Base-by-base conservation (phyloP, 2,888 invertebrate species). In the Eumerus sabulonum region DNA sequence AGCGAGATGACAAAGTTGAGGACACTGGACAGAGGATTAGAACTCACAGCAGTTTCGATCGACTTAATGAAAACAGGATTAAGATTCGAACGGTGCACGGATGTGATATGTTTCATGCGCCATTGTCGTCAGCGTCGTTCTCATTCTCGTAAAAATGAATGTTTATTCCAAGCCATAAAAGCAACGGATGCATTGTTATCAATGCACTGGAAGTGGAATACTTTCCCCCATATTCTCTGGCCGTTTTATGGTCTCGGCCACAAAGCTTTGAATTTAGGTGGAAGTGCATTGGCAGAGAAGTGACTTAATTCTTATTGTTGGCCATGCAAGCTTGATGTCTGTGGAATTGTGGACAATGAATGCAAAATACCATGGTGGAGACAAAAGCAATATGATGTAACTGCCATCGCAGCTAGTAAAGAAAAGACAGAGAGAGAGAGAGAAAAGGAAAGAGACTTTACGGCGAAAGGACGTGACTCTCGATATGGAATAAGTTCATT, bases 51-150 rank as follows among this genome's bases (percentile, higher is more conserved):
- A 51, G 66, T 64, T 60, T 64, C 54, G 19, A 45, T 59, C 7
- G 7, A 70, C 72, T 72, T 67, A 66, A 77, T 77, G 72, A 72
- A 77, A 77, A 51, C 67, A 40, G 72, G 77, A 77, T 77, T 72
- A 72, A 72, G 72, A 67, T 62, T 67, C 67, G 67, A 62, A 77
- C 72, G 66, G 71, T 67, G 35, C 40, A 40, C 14, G 36, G 56
- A 36, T 27, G 3, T 27, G 47, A 60, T 72, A 40, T 57, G 53
- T 47, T 72, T 63, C 63, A 71, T 66, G 7, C 50, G 12, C 17
- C 63, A 40, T 27, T 35, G 53, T 35, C 48, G 40, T 71, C 40
- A 9, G 5, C 51, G 13, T 13, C 64, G 18, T 35, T 19, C 47
- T 35, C 48, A 35, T 66, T 5, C 54, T 67, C 72, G 51, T 77